A percentile compares a stretch with the other conserved stretches of the same genome.
Conservation (phyloP, 1,140 invertebrate species). For the Megalopta genalis region DNA sequence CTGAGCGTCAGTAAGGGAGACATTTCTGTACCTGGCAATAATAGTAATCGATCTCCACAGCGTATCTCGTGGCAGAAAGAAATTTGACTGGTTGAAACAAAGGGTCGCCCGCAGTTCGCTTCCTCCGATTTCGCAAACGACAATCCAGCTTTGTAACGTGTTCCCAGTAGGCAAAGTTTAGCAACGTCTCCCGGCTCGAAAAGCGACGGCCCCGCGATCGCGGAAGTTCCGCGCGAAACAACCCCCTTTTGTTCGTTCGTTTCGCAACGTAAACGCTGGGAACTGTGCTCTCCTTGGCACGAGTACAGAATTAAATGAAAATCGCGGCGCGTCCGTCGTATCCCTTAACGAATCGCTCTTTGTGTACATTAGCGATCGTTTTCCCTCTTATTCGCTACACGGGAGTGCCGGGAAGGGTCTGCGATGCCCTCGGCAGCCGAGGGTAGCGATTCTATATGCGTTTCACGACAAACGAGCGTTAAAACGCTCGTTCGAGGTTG, state of each 20-base stretch:
- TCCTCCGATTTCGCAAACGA: neutral
- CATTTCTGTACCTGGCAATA: no score
- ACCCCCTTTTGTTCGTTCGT: neutral
- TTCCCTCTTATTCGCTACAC: slow-evolving; percentile 22
- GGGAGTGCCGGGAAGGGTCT: slow-evolving; percentile 15
- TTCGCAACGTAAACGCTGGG: slow-evolving; percentile 13
- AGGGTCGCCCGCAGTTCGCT: neutral
- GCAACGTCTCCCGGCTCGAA: neutral
- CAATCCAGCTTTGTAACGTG: neutral
- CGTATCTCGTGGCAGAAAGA: no score
- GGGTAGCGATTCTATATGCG: slow-evolving; percentile 4
- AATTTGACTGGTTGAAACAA: neutral
- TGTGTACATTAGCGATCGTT: slow-evolving; percentile 50
- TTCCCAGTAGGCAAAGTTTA: neutral
- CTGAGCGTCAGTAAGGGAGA: no score
- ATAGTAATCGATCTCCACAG: no score
- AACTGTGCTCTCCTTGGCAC: slow-evolving; percentile 3
- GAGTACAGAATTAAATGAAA: slow-evolving; percentile 42
- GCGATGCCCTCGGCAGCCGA: slow-evolving; percentile 1
- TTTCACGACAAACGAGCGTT: slow-evolving; percentile 20
- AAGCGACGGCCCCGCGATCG: neutral
- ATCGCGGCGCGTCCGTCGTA: slow-evolving; percentile 20
- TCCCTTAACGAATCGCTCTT: slow-evolving; percentile 36
- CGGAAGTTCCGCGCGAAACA: slow-evolving; percentile 3
- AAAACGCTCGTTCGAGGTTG: neutral